Conservation (phyloP, 1,140 invertebrate species). For the Rhopalosiphum maidis region DNA sequence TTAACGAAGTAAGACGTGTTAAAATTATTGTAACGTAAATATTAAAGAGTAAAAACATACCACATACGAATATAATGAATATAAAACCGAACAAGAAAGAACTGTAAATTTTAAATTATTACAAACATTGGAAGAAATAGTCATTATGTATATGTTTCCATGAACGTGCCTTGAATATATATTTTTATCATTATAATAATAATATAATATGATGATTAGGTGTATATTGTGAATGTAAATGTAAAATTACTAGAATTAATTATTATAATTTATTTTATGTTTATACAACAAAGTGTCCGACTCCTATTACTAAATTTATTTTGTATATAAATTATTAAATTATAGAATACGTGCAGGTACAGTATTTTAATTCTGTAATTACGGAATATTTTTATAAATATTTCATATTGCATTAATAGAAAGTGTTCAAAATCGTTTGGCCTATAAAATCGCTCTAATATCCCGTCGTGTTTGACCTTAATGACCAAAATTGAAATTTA, state of each 20-base stretch:
- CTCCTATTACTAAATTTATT: not conserved
- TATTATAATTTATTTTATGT: not conserved
- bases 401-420: not conserved
- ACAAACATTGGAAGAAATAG: not conserved
- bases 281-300: not conserved
- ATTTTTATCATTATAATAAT: not conserved
- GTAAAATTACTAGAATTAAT: not conserved
- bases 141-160: constrained; percentile 18
- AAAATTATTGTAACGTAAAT: no score
- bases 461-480: constrained; percentile 14
- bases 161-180: not conserved
- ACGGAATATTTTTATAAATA: not conserved
- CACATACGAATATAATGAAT: no score
- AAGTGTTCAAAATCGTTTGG: not conserved
- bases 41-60: no score
- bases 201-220: not conserved
- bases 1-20: no score
- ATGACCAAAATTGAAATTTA: constrained; percentile 30
- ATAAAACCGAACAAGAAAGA: not conserved
- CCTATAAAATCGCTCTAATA: not conserved
- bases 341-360: not conserved
- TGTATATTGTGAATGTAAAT: not conserved
- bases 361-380: not conserved
- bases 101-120: not conserved
- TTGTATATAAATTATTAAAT: not conserved